Evolutionary conservation across 2,888 invertebrate genomes (phyloP).

Genomic region (Anoncus sp.): DNA sequence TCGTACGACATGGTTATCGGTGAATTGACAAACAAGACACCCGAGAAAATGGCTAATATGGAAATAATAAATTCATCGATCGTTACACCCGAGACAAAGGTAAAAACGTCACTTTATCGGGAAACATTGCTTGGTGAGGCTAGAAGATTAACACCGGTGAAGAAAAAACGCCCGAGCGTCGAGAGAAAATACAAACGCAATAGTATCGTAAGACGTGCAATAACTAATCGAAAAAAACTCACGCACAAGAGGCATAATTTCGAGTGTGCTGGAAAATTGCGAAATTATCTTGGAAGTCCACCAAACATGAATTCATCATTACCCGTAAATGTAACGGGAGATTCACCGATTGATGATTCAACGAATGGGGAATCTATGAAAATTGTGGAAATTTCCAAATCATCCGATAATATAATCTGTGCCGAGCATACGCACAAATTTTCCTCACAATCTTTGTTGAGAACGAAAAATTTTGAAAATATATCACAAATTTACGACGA

Average conservation of each 20-base stretch:
- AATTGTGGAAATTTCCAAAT: slow-evolving; percentile 60
- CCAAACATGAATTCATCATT: slow-evolving; percentile 67
- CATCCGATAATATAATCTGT: slow-evolving; percentile 58
- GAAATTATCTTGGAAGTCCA: slow-evolving; percentile 65
- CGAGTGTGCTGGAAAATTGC: slow-evolving; percentile 31
- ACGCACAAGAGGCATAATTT: slow-evolving; percentile 15
- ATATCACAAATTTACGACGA: slow-evolving; percentile 68
- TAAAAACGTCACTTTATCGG: slow-evolving; percentile 39
- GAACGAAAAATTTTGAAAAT: slow-evolving; percentile 70
- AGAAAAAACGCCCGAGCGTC: slow-evolving; percentile 67
- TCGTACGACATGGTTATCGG: slow-evolving; percentile 51
- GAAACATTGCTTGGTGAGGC: slow-evolving; percentile 64
- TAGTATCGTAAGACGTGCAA: slow-evolving; percentile 71
- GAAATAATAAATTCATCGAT: background rate
- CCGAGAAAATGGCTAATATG: slow-evolving; percentile 14
- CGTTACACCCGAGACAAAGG: slow-evolving; percentile 31
- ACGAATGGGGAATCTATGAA: no score
- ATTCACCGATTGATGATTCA: background rate
- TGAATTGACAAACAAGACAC: slow-evolving; percentile 52
- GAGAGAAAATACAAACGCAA: slow-evolving; percentile 71
- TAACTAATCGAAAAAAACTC: slow-evolving; percentile 64
- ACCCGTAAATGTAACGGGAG: slow-evolving; percentile 52
- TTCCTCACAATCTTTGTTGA: slow-evolving; percentile 43
- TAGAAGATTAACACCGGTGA: slow-evolving; percentile 66
- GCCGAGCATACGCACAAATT: slow-evolving; percentile 10